Conservation (phyloP, 2,797 vertebrate species). For the Mus spretus region DNA sequence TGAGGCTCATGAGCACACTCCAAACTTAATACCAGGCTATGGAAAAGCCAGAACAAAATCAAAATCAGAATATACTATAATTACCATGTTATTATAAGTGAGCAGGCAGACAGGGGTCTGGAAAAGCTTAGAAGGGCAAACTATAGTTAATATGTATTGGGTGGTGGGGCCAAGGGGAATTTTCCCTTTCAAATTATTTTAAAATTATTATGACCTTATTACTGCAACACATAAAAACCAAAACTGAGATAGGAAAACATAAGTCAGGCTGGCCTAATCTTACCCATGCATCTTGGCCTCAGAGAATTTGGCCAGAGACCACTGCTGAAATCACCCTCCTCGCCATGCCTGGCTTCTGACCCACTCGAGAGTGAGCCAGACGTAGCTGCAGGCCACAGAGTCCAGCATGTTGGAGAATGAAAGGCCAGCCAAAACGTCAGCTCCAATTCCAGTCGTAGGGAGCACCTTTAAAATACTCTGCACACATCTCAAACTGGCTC, state of each 20-base stretch:
- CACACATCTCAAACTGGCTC: not conserved
- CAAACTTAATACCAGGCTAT: constrained; percentile 43
- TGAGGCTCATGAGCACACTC: not conserved
- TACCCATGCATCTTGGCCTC: not conserved
- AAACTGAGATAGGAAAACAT: constrained; percentile 1
- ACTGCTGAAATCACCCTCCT: not conserved
- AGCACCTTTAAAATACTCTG: not conserved
- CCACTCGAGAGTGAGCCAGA: not conserved
- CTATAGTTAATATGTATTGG: not conserved
- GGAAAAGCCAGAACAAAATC: constrained; percentile 60
- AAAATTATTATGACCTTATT: constrained; percentile 17
- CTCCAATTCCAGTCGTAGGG: not conserved
- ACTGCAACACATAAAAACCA: constrained; percentile 9
- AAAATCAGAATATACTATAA: constrained; percentile 33
- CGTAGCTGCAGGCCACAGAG: not conserved
- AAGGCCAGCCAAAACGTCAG: constrained; percentile 38
- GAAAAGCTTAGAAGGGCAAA: constrained; percentile 28
- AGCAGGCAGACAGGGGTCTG: constrained; percentile 9
- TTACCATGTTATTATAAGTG: constrained; percentile 24
- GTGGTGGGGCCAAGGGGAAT: not conserved
- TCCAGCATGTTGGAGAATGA: not conserved
- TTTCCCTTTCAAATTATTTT: constrained; percentile 37
- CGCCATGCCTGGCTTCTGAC: not conserved
- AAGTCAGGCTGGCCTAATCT: not conserved
- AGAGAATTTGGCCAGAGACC: not conserved